Evolutionary conservation across 1,140 invertebrate species (phyloP), one percentile per base, ranked within the genome.

Genomic region (Ceratosolen solmsi): DNA sequence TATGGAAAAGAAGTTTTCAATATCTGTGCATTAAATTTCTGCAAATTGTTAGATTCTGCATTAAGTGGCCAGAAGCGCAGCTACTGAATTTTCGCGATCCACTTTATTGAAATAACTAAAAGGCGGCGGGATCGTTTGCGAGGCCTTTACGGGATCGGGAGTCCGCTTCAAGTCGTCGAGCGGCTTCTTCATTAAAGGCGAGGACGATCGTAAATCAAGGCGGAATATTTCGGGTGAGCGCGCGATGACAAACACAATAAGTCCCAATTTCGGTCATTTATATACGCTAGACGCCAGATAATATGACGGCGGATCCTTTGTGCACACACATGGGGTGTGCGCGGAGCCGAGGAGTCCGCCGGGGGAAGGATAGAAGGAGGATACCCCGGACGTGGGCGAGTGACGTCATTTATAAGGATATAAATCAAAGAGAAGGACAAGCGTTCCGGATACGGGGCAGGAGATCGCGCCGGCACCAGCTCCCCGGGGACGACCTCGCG

Each of bases 371-470:
- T 65, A 80, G 79, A 49, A 49, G 36, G 81, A 72, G 56, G 84
- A 80, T 73, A 84, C 81, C 85, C 81, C 84, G 87, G 86, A 89
- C 88, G 87, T 89, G 87, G 87, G 86, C 87, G 88, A 91, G 88
- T 92, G 91, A 92, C 91, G 91, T 92, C 90, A 92, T 90, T 92
- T 92, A 91, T 91, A 91, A 91, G 90, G 87, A 91, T 89, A 91
- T 91, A 92, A 92, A 92, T 92, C 91, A 92, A 92, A 91, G 90
- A 87, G 88, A 89, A 89, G 87, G 87, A 90, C 87, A 36, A 41
- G 73, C 86, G 88, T 88, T 87, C 86, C 87, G 89, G 88, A 88
- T 88, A 86, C 87, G 85, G 85, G 86, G 85, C 86, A 85, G 72
- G 83, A 84, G 85, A 88, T 85, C 79, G 54, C 63, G 33, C 20